phyloP scores from a whole-genome alignment of 2,797 vertebrate species.

The Pristis pectinata region DNA sequence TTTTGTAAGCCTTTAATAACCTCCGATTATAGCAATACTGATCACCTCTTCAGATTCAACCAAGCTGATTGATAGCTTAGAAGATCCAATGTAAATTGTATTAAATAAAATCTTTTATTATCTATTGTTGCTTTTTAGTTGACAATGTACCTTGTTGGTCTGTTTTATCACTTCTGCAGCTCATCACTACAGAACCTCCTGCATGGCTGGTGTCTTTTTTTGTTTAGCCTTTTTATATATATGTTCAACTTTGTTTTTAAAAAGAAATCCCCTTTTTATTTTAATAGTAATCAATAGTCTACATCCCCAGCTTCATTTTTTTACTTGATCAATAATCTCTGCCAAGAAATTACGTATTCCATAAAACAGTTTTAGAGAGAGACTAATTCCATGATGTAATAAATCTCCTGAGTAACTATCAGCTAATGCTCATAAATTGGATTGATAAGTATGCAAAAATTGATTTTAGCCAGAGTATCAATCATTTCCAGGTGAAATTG shows the following conservation, averaged over 20 bases:
- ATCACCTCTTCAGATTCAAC: not conserved
- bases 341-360: not conserved
- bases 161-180: not conserved
- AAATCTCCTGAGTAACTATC: not conserved
- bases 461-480: too few relatives aligned
- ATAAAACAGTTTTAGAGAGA: not conserved
- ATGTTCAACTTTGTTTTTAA: not conserved
- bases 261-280: not conserved
- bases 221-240: not conserved
- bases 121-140: not conserved
- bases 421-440: too few relatives aligned
- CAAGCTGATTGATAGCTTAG: not conserved
- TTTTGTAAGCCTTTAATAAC: not conserved
- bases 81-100: not conserved
- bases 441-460: too few relatives aligned
- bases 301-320: not conserved
- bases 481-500: too few relatives aligned
- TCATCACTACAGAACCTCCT: not conserved
- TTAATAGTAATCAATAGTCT: not conserved
- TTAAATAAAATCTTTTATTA: not conserved
- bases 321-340: not conserved
- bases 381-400: not conserved
- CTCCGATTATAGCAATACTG: not conserved
- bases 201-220: not conserved
- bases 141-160: not conserved